Evolutionary conservation across 2,113 vertebrate genomes (phyloP).

Genomic region (Oophaga pumilio): DNA sequence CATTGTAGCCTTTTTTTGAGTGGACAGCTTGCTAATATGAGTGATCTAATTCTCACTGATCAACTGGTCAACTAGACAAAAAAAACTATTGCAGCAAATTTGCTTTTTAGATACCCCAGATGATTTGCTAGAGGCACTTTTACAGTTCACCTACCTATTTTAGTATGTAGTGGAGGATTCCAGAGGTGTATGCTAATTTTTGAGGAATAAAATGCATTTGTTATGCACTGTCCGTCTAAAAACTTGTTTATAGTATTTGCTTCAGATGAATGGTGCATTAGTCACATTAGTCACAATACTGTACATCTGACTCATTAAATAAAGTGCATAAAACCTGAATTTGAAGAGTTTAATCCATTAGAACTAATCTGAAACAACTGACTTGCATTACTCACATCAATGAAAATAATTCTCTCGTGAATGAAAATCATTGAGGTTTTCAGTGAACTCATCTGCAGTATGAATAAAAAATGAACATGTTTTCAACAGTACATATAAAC

Average conservation of each 20-base stretch:
- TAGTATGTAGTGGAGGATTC: neutral
- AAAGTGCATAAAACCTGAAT: constrained; percentile 43
- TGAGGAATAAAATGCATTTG: neutral
- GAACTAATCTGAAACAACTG: constrained; percentile 50
- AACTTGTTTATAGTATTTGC: constrained; percentile 36
- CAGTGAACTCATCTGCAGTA: neutral
- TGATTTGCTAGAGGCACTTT: neutral
- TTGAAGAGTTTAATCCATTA: constrained; percentile 49
- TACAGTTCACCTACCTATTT: neutral
- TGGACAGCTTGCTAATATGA: too few species aligned
- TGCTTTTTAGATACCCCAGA: neutral
- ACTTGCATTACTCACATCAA: constrained; percentile 36
- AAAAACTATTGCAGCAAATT: neutral
- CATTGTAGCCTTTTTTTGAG: too few species aligned
- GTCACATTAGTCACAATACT: constrained; percentile 24
- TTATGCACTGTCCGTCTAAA: constrained; percentile 23
- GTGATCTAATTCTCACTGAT: neutral
- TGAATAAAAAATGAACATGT: neutral
- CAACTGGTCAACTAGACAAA: neutral
- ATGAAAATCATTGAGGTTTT: neutral
- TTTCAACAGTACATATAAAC: neutral
- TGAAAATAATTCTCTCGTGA: constrained; percentile 46
- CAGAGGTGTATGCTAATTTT: neutral
- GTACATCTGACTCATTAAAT: constrained; percentile 45
- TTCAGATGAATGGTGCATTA: constrained; percentile 52